Conservation (phyloP, 92 coral and sea anemone genomes). For the Phenganax subtilis region DNA sequence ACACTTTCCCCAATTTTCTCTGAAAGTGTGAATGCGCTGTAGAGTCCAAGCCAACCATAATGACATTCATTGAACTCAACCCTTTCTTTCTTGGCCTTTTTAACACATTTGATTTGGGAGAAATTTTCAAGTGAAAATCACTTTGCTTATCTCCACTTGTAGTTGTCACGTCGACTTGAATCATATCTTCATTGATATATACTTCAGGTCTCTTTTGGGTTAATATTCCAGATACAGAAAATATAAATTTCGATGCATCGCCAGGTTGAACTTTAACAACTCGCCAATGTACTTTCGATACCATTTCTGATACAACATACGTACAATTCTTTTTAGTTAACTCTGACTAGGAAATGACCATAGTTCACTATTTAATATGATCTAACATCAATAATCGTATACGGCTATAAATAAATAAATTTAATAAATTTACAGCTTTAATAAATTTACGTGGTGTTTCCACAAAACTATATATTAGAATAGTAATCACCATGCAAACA, state of each 20-base stretch:
- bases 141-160: slow-evolving; percentile 41
- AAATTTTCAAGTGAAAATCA: slow-evolving; percentile 46
- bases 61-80: slow-evolving; percentile 31
- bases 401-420: too few relatives aligned
- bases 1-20: slow-evolving; percentile 50
- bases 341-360: too few relatives aligned
- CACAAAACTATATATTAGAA: too few relatives aligned
- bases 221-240: slow-evolving; percentile 13
- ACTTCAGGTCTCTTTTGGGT: slow-evolving; percentile 23
- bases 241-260: slow-evolving; percentile 14
- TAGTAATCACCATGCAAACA: too few relatives aligned
- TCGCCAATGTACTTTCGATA: slow-evolving; percentile 15
- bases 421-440: too few relatives aligned
- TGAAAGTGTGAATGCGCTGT: slow-evolving; percentile 50
- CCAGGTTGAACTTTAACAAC: slow-evolving; percentile 41
- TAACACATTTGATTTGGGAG: slow-evolving; percentile 45
- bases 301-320: neutral
- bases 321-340: neutral
- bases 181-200: slow-evolving; percentile 46
- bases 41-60: slow-evolving; percentile 50
- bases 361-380: too few relatives aligned
- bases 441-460: too few relatives aligned
- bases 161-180: slow-evolving; percentile 45
- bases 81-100: slow-evolving; percentile 39
- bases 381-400: too few relatives aligned